A percentile compares a stretch with the other conserved stretches of the same genome.
These are phyloP conservation scores for Drosophila prosaltans DNA, from an alignment of 1,140 invertebrate genomes.

Conservation along the genomic window DNA sequence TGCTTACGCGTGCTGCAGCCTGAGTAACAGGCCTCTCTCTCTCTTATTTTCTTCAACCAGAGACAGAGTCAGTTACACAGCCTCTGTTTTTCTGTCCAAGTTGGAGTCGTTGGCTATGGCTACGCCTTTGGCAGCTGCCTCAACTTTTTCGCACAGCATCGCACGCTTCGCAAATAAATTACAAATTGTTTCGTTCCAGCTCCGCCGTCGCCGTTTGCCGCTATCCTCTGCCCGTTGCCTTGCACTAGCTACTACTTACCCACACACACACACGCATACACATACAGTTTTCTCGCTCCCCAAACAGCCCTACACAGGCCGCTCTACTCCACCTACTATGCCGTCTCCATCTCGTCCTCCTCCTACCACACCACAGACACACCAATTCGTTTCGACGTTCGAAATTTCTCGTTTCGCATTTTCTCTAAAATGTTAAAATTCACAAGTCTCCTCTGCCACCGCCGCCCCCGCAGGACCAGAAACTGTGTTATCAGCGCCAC, in stretches of 20 bases:
- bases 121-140: conserved; percentile 79
- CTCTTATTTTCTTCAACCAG: not conserved
- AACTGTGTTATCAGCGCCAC: conserved; percentile 73
- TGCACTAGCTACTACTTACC: conserved; percentile 58
- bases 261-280: conserved; percentile 34
- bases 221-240: conserved; percentile 15
- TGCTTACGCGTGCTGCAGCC: conserved; percentile 61
- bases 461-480: conserved; percentile 37
- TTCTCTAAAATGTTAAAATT: conserved; percentile 82
- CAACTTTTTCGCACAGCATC: conserved; percentile 69
- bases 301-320: not conserved
- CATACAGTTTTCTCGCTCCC: conserved; percentile 5
- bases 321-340: too few relatives aligned
- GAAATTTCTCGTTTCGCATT: conserved; percentile 69
- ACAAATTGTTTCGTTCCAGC: conserved; percentile 82
- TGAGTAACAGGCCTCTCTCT: conserved; percentile 37
- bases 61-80: conserved; percentile 28
- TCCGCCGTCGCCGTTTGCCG: not conserved
- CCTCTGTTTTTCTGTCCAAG: conserved; percentile 54
- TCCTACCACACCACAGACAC: conserved; percentile 14
- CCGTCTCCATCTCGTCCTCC: not conserved
- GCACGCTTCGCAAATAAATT: conserved; percentile 82
- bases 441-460: conserved; percentile 51
- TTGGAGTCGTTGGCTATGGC: conserved; percentile 30
- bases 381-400: conserved; percentile 71